Evolutionary conservation across 2,797 vertebrate genomes (phyloP).

Genomic region (Macropodus opercularis): DNA sequence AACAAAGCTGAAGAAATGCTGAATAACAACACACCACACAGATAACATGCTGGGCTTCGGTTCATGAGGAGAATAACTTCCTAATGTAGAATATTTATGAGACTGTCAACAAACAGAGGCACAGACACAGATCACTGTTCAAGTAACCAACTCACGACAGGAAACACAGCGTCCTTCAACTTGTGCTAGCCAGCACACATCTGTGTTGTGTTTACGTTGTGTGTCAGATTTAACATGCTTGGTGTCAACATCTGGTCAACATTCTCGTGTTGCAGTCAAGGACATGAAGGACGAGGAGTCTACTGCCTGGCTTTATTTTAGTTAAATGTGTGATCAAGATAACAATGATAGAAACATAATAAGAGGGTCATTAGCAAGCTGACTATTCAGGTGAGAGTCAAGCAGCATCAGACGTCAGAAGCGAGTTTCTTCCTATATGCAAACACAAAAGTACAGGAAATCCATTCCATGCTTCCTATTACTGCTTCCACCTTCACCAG

Average conservation of each 20-base stretch:
- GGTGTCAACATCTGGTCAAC: constrained; percentile 15
- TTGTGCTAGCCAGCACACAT: constrained; percentile 18
- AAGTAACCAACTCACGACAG: not conserved
- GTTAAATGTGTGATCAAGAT: too few relatives aligned
- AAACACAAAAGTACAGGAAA: constrained; percentile 29
- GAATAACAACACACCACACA: not conserved
- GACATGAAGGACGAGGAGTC: constrained; percentile 11
- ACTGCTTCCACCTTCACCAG: too few relatives aligned
- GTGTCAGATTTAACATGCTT: constrained; percentile 9
- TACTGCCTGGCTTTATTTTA: not conserved
- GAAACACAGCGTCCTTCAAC: not conserved
- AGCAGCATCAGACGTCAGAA: not conserved
- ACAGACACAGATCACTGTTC: not conserved
- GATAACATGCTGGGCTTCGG: not conserved
- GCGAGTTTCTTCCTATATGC: not conserved
- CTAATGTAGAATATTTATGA: not conserved
- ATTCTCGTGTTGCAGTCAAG: not conserved
- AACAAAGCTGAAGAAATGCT: not conserved
- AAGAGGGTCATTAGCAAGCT: not conserved
- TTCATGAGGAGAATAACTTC: not conserved
- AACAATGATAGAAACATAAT: too few relatives aligned
- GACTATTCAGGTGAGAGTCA: too few relatives aligned
- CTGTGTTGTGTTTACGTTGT: constrained; percentile 15
- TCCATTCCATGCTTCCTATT: too few relatives aligned
- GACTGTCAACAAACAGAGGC: not conserved